Conservation (phyloP, 2,797 vertebrate species). For the Glyptemys insculpta region DNA sequence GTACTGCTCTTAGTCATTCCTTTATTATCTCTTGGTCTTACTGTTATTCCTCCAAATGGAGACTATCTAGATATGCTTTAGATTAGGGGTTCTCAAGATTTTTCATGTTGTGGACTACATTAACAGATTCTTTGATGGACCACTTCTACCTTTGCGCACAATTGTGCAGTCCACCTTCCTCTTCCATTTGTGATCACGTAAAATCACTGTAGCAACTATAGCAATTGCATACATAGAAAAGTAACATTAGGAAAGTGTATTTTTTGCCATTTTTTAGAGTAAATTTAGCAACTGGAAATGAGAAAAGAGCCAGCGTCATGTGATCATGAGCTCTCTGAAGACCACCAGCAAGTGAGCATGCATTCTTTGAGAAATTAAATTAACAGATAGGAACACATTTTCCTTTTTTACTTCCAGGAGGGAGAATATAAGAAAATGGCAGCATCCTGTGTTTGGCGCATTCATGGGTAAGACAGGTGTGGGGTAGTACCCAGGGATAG, state of each 20-base stretch:
- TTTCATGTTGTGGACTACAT: background rate
- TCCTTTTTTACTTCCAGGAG: background rate
- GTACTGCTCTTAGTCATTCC: background rate
- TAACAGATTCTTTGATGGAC: background rate
- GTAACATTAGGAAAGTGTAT: background rate
- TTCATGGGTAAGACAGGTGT: background rate
- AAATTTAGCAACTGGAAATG: background rate
- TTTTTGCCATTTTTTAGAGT: background rate
- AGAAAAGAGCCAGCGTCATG: background rate
- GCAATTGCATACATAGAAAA: background rate
- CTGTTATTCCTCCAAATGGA: background rate
- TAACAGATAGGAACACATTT: background rate
- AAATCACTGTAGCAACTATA: background rate
- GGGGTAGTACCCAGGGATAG: background rate
- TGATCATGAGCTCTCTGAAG: background rate
- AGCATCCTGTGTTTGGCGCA: background rate
- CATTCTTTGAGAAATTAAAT: background rate
- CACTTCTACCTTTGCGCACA: background rate
- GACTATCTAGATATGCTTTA: background rate
- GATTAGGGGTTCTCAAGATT: rapidly evolving
- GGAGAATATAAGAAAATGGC: background rate
- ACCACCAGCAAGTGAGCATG: background rate
- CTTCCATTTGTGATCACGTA: background rate
- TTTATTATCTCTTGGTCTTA: background rate
- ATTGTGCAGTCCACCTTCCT: background rate